Conservation (phyloP, 2,888 invertebrate species). For the Tineola bisselliella region DNA sequence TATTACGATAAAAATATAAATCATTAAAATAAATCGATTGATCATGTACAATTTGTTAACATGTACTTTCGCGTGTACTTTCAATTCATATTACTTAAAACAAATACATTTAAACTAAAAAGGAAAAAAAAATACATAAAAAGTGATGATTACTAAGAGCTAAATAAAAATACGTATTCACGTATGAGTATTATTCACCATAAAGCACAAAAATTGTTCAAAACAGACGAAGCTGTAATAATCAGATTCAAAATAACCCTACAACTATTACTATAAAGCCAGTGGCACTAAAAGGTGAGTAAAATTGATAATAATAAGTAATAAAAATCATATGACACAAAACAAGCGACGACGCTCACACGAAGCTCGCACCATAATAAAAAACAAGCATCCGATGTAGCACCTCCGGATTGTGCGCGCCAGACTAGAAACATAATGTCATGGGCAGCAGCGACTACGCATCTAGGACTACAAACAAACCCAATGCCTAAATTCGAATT, state of each 20-base stretch:
- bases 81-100: background rate
- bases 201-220: constrained; percentile 64
- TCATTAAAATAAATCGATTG: no score
- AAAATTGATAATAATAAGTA: constrained; percentile 26
- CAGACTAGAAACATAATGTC: background rate
- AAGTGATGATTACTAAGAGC: constrained; percentile 38
- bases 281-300: constrained; percentile 58
- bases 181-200: constrained; percentile 64
- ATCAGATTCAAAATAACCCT: constrained; percentile 23
- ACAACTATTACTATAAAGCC: constrained; percentile 50
- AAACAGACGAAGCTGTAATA: constrained; percentile 41
- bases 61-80: constrained; percentile 11
- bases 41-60: no score
- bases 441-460: background rate
- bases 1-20: no score
- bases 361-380: background rate
- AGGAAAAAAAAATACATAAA: constrained; percentile 40
- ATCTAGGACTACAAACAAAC: background rate
- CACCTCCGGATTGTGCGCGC: background rate
- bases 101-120: constrained; percentile 21
- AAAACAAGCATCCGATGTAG: background rate
- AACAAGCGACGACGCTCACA: constrained; percentile 32
- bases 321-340: constrained; percentile 56
- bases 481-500: background rate
- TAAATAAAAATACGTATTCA: constrained; percentile 57